Evolutionary conservation across 2,888 invertebrate genomes (phyloP).

Genomic region (Drosophila helvetica): DNA sequence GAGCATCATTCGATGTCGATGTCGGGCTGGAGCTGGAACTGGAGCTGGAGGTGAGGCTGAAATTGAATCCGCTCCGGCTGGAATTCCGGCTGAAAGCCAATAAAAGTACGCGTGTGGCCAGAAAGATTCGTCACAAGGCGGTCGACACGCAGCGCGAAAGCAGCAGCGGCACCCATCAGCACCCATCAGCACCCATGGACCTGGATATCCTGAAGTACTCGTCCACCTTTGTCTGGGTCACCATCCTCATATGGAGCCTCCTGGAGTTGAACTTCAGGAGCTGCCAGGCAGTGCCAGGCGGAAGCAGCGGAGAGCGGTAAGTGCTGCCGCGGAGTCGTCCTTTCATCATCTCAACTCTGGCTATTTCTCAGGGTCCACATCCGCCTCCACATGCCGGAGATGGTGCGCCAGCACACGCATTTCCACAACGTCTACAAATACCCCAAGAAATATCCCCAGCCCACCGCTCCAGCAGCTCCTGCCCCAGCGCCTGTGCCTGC

Average conservation of each 20-base stretch:
- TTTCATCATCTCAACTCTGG: neutral
- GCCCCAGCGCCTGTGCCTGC: conserved; percentile 11
- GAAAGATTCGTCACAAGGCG: conserved; percentile 69
- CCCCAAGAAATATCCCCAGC: conserved; percentile 29
- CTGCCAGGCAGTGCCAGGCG: conserved; percentile 49
- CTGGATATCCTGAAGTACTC: conserved; percentile 36
- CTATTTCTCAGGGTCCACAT: conserved; percentile 73
- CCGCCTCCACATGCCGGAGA: conserved; percentile 79
- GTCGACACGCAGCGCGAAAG: conserved; percentile 49
- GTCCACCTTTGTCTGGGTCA: conserved; percentile 11
- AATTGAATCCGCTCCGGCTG: conserved; percentile 56
- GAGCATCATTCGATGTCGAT: conserved; percentile 16
- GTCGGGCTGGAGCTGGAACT: too few relatives aligned
- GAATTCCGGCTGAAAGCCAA: conserved; percentile 47
- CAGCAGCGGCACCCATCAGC: conserved; percentile 16
- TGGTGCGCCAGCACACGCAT: conserved; percentile 72
- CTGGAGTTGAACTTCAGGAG: conserved; percentile 37
- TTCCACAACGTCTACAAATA: conserved; percentile 69
- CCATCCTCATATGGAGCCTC: conserved; percentile 33
- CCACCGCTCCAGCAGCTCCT: conserved; percentile 26
- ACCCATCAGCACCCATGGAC: conserved; percentile 23
- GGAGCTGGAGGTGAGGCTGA: conserved; percentile 50
- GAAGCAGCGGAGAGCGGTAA: conserved; percentile 77
- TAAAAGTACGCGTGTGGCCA: conserved; percentile 70
- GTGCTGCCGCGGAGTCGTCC: conserved; percentile 10